Evolutionary conservation across 2,113 vertebrate species (phyloP).

Genomic region (Anolis sagrei): DNA sequence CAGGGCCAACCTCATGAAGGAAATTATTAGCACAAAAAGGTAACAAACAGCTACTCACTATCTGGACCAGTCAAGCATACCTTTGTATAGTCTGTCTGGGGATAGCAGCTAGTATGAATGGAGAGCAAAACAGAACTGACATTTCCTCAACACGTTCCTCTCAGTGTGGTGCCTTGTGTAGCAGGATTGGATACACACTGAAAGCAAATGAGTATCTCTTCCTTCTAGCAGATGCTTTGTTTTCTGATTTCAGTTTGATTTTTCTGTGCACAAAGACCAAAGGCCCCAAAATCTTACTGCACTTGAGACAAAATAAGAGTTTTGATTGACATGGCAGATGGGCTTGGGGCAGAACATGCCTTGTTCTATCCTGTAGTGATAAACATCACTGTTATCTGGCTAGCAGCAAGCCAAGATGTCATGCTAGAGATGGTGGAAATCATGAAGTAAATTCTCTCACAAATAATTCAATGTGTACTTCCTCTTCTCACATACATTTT

Average conservation of each 20-base stretch:
- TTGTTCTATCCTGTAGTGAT: background rate
- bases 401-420: background rate
- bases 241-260: background rate
- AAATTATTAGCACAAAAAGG: background rate
- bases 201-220: background rate
- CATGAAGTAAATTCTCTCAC: background rate
- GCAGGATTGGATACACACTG: background rate
- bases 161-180: background rate
- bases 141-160: conserved; percentile 5
- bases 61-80: background rate
- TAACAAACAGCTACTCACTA: background rate
- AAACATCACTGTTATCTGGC: fast-evolving
- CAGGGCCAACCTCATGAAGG: background rate
- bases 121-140: background rate
- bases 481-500: background rate
- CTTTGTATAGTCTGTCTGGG: background rate
- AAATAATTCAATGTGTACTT: background rate
- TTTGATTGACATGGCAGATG: background rate
- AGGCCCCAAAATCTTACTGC: background rate
- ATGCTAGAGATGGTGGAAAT: fast-evolving
- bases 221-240: background rate
- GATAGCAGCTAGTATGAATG: conserved; percentile 5
- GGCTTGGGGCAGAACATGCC: background rate
- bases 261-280: background rate
- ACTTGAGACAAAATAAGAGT: background rate